Evolutionary conservation across 2,888 invertebrate genomes (phyloP).

Genomic region (Sturmia bella): DNA sequence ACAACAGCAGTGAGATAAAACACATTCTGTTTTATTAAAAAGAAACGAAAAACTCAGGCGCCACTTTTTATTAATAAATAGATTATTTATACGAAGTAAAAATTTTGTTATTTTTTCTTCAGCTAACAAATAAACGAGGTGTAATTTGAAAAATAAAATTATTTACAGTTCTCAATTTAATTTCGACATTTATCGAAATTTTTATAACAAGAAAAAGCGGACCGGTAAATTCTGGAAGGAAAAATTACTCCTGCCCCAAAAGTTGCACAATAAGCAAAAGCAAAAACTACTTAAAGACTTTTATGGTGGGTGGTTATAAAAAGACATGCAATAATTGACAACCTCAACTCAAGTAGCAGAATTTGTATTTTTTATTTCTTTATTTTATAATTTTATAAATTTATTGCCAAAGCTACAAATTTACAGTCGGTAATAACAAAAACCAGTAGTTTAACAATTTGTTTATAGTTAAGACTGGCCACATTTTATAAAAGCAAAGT

Average conservation of each 20-base stretch:
- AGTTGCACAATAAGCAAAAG: constrained; percentile 10
- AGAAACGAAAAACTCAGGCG: constrained; percentile 18
- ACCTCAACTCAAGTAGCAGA: constrained; percentile 43
- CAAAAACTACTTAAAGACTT: constrained; percentile 11
- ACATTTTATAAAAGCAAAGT: constrained; percentile 60
- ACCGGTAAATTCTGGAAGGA: background rate
- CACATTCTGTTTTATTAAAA: background rate
- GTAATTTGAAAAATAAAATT: too few relatives aligned
- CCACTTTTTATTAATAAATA: constrained; percentile 15
- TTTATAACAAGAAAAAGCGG: background rate
- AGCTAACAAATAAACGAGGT: constrained; percentile 17
- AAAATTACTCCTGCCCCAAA: constrained; percentile 14
- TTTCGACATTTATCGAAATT: too few relatives aligned
- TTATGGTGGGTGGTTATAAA: constrained; percentile 51
- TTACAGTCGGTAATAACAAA: constrained; percentile 37
- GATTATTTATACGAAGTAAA: background rate
- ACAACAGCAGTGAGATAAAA: constrained; percentile 1
- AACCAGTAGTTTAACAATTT: constrained; percentile 65
- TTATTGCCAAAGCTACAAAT: constrained; percentile 51
- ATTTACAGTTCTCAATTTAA: too few relatives aligned
- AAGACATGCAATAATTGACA: constrained; percentile 50
- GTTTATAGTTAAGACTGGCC: constrained; percentile 52
- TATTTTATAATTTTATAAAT: constrained; percentile 45
- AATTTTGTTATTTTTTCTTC: constrained; percentile 53
- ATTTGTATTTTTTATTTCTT: constrained; percentile 10